Percentiles rank a stretch among this genome's conserved stretches.
These are phyloP conservation scores for Hesperophylax magnus DNA, from an alignment of 1,140 invertebrate species.

Conservation along the genomic window DNA sequence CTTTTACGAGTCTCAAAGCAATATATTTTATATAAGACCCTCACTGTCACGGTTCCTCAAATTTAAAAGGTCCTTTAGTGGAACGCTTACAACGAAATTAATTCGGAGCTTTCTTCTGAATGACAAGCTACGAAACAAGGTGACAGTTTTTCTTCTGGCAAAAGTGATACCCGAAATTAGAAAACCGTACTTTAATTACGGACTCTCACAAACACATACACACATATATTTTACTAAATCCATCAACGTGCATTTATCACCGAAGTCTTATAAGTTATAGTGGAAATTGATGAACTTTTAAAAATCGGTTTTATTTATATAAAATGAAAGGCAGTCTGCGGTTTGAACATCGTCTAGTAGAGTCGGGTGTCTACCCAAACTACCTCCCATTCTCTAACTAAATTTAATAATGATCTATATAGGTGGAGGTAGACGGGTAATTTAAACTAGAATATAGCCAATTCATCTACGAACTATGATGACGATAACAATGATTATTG, in stretches of 20 bases:
- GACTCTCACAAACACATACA: too few relatives aligned
- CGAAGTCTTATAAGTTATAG: too few relatives aligned
- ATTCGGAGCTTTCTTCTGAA: background rate
- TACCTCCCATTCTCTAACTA: too few relatives aligned
- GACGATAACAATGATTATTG: background rate
- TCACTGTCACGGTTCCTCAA: background rate
- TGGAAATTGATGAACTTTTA: too few relatives aligned
- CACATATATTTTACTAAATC: too few relatives aligned
- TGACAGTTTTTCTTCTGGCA: slow-evolving; percentile 3
- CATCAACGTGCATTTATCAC: too few relatives aligned
- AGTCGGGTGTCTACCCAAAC: too few relatives aligned
- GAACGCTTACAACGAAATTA: slow-evolving; percentile 30
- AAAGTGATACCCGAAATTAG: background rate
- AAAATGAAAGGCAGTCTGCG: background rate
- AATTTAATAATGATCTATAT: too few relatives aligned
- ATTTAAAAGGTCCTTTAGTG: slow-evolving; percentile 9
- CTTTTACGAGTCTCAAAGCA: background rate
- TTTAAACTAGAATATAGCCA: background rate
- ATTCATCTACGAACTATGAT: background rate
- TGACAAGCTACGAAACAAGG: slow-evolving; percentile 6
- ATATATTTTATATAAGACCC: slow-evolving; percentile 8
- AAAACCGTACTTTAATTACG: too few relatives aligned
- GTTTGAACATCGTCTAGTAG: too few relatives aligned
- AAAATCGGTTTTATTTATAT: background rate
- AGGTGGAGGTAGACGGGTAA: too few relatives aligned